Conservation (phyloP, 1,140 invertebrate species). For the Calycopis cecrops region DNA sequence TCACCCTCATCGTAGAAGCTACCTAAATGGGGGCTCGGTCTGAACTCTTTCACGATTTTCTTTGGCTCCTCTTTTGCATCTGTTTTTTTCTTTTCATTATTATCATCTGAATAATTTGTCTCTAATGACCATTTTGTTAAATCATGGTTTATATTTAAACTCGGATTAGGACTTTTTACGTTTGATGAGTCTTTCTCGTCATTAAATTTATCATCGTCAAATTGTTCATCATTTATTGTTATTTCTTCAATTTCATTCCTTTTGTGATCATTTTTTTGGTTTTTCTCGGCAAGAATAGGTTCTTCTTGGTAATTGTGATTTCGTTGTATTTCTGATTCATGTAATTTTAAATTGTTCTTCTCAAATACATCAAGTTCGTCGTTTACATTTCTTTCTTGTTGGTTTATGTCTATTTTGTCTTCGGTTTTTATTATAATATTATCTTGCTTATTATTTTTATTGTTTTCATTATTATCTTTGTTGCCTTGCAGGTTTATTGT, state of each 20-base stretch:
- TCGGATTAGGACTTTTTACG: not conserved
- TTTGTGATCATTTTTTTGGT: not conserved
- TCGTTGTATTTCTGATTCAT: too few relatives aligned
- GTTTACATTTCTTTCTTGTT: not conserved
- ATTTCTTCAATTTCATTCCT: not conserved
- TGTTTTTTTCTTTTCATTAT: constrained; percentile 13
- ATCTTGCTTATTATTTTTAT: too few relatives aligned
- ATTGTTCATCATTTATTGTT: not conserved
- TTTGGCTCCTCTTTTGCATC: constrained; percentile 23
- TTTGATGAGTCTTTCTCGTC: not conserved
- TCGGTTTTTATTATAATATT: too few relatives aligned
- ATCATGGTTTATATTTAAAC: constrained; percentile 7
- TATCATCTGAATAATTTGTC: constrained; percentile 10
- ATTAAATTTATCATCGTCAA: not conserved
- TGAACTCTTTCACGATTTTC: constrained; percentile 42
- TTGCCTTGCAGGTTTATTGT: too few relatives aligned
- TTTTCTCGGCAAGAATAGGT: not conserved
- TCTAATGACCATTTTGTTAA: constrained; percentile 7
- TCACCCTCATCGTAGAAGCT: constrained; percentile 46
- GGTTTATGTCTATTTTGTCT: not conserved
- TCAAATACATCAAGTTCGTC: not conserved
- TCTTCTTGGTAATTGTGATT: not conserved
- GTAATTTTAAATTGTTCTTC: too few relatives aligned
- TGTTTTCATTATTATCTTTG: too few relatives aligned
- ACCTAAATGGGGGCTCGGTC: constrained; percentile 51